These are phyloP conservation scores for Leucania comma DNA, from an alignment of 2,888 invertebrate genomes.

Conservation along the genomic window DNA sequence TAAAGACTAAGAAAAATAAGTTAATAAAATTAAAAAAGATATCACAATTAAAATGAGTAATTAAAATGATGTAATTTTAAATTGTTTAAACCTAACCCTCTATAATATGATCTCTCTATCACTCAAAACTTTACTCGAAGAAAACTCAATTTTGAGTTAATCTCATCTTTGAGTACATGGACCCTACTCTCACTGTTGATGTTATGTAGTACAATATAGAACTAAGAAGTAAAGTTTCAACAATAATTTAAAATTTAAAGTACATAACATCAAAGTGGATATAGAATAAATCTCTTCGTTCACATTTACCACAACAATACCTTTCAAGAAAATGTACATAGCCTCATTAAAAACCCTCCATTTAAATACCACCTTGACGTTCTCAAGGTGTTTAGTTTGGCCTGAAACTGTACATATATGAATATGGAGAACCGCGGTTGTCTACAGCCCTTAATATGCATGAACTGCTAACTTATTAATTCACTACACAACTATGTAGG, in stretches of 20 bases:
- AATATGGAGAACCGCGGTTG: conserved; percentile 80
- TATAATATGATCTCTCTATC: too few relatives aligned
- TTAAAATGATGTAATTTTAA: not conserved
- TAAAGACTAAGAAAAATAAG: too few relatives aligned
- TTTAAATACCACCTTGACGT: conserved; percentile 29
- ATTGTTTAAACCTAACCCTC: not conserved
- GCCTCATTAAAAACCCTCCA: not conserved
- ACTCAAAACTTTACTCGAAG: not conserved
- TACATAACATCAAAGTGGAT: not conserved
- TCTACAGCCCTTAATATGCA: conserved; percentile 80
- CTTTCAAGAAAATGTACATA: conserved; percentile 7
- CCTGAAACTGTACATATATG: conserved; percentile 68
- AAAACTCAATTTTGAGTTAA: conserved; percentile 1
- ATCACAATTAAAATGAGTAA: too few relatives aligned
- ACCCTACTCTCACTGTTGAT: not conserved
- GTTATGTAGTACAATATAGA: not conserved
- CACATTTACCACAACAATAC: conserved; percentile 15
- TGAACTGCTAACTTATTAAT: conserved; percentile 83
- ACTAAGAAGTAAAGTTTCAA: not conserved
- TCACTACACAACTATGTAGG: conserved; percentile 76
- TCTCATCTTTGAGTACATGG: not conserved
- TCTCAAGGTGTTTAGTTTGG: conserved; percentile 52
- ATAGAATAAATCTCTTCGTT: conserved; percentile 3
- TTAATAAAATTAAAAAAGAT: too few relatives aligned
- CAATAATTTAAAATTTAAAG: not conserved